Conservation (phyloP, 2,888 invertebrate species). For the Tethea ocularis region DNA sequence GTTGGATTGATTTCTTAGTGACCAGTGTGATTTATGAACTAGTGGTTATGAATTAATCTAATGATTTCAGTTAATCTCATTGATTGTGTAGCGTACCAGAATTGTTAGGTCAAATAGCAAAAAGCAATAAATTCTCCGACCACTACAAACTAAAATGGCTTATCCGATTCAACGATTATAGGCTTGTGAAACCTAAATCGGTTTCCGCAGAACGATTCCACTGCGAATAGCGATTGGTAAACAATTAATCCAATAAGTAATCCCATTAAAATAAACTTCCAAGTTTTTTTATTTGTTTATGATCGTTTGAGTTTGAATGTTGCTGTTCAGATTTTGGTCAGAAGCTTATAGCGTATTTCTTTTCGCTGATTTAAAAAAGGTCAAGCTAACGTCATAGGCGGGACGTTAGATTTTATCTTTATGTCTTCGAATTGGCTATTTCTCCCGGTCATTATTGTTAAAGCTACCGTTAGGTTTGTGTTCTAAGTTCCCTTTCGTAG, state of each 20-base stretch:
- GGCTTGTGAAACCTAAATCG: conserved; percentile 29
- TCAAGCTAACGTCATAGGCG: conserved; percentile 11
- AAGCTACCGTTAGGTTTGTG: conserved; percentile 27
- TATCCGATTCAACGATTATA: conserved; percentile 44
- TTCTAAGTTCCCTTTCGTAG: conserved; percentile 24
- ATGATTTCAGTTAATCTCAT: not conserved
- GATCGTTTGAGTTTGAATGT: not conserved
- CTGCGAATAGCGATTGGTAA: conserved; percentile 42
- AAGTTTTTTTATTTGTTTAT: too few species aligned
- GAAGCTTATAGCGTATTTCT: not conserved
- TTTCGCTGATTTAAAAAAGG: not conserved
- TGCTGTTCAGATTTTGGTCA: not conserved
- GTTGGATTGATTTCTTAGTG: not conserved
- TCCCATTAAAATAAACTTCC: not conserved
- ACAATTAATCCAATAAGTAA: not conserved
- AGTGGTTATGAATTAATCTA: not conserved
- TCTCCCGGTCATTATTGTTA: conserved; percentile 27
- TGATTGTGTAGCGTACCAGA: conserved; percentile 21
- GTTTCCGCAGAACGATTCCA: conserved; percentile 27
- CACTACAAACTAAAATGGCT: conserved; percentile 25
- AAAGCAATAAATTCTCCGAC: conserved; percentile 35
- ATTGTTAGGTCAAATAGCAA: not conserved
- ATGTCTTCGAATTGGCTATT: conserved; percentile 19
- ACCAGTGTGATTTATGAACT: not conserved
- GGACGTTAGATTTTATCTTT: conserved; percentile 11